Evolutionary conservation across 2,888 invertebrate genomes (phyloP), one percentile per base, ranked within the genome.

Genomic region (Mythimna pallens): DNA sequence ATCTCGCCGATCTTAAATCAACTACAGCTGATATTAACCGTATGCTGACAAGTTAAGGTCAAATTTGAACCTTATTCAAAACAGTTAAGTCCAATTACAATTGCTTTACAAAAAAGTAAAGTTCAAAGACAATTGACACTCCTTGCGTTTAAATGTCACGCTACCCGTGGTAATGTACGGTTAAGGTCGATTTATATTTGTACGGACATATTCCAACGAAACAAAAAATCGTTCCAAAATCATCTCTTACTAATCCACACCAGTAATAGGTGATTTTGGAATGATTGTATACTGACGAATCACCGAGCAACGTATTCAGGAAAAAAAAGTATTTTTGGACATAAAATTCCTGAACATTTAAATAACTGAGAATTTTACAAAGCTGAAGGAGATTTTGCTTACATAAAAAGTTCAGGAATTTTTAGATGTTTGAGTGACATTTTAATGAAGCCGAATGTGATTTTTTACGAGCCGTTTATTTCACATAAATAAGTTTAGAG

Each of bases 121-220:
- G 90, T 90, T 90, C 90, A 90, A 90, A 90, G 90, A 70, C 89
- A 73, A 70, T 54, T 76, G 82, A 80, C 88, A 81, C 81, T 82
- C 81, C 82, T 67, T 70, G 69, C 76, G 30, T 30, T 70, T 83
- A 88, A 88, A 88, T 87, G 87, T 81, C 84, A 86, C 61, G 52
- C 64, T 80, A 74, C 73, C 70, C 59, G 61, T 73, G 73, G 10
- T 59, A 58, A 73, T 63, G n/a, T 52, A 22, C 17, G 2, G 65
- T 81, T 83, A 83, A 87, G 87, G 86, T 63, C 76, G 72, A 9
- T 70, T 34, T 22, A 78, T 57, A 83, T 66, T 57, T 72, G 54
- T 30, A 36, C 72, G 64, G 22, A 76, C 59, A 22, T 66, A 79
- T 47, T 20, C 17, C 17, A 6, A 36, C 36, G 9, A 36, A 36